Conservation (phyloP, 2,113 vertebrate species). For the Strix aluco region DNA sequence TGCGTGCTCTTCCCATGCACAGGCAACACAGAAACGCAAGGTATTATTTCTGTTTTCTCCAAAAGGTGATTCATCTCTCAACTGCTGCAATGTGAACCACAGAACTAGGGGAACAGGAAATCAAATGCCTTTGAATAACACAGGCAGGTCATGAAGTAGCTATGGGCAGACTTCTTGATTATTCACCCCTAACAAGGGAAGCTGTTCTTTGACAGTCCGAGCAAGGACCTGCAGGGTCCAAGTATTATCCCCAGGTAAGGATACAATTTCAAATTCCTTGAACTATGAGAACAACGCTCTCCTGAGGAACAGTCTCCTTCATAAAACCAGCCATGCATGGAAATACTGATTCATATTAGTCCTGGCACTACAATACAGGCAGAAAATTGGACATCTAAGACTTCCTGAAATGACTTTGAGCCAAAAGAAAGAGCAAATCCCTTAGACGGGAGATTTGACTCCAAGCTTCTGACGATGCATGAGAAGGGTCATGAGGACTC, state of each 20-base stretch:
- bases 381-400: neutral
- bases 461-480: neutral
- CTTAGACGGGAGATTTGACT: neutral
- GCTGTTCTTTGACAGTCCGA: neutral
- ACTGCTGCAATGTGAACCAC: neutral
- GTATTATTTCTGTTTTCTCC: neutral
- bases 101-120: neutral
- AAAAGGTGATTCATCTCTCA: neutral
- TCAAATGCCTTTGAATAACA: neutral
- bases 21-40: neutral
- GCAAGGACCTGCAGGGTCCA: neutral
- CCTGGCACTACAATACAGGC: neutral
- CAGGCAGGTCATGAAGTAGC: neutral
- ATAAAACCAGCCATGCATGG: neutral
- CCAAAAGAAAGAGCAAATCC: neutral
- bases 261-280: neutral
- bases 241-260: neutral
- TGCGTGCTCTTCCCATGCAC: neutral
- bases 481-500: neutral
- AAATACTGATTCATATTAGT: neutral
- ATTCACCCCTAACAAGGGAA: neutral
- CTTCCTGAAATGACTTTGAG: neutral
- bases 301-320: neutral
- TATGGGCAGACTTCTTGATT: neutral
- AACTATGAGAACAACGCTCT: neutral